phyloP scores from a whole-genome alignment of 2,888 invertebrate genomes.

The Heliothis peltigera region DNA sequence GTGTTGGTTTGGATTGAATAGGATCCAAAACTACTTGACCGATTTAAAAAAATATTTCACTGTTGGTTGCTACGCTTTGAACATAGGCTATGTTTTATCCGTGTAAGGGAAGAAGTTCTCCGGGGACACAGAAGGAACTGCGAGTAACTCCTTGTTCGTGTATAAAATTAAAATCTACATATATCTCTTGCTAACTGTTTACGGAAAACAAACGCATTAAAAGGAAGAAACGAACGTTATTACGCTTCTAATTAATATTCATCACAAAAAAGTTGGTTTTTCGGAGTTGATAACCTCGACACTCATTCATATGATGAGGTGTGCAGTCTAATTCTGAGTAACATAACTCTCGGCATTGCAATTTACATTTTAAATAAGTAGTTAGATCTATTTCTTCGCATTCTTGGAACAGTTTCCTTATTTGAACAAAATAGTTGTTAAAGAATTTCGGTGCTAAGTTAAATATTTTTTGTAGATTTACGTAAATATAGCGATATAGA shows the following conservation, averaged over 20 bases:
- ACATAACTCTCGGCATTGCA: background rate
- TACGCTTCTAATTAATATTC: background rate
- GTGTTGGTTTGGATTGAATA: too few relatives aligned
- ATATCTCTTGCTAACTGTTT: background rate
- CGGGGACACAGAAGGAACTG: too few relatives aligned
- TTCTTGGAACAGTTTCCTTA: conserved; percentile 6
- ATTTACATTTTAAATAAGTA: conserved; percentile 30
- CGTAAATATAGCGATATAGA: too few relatives aligned
- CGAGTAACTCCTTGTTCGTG: too few relatives aligned
- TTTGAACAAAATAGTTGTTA: background rate
- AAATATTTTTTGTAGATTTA: background rate
- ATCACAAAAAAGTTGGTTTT: background rate
- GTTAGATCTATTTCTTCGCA: conserved; percentile 19
- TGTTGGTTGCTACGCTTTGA: too few relatives aligned
- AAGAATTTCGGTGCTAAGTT: background rate
- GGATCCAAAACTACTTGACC: too few relatives aligned
- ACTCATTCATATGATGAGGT: conserved; percentile 1
- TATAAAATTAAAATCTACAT: too few relatives aligned
- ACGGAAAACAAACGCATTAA: too few relatives aligned
- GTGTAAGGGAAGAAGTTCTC: too few relatives aligned
- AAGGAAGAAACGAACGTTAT: too few relatives aligned
- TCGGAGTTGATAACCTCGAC: background rate
- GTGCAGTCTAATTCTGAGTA: background rate
- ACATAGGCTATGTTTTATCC: too few relatives aligned
- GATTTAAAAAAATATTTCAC: too few relatives aligned